Percentiles rank a stretch among this genome's conserved stretches.
Evolutionary conservation across 1,140 invertebrate species (phyloP).

Genomic region (Prorops nasuta): DNA sequence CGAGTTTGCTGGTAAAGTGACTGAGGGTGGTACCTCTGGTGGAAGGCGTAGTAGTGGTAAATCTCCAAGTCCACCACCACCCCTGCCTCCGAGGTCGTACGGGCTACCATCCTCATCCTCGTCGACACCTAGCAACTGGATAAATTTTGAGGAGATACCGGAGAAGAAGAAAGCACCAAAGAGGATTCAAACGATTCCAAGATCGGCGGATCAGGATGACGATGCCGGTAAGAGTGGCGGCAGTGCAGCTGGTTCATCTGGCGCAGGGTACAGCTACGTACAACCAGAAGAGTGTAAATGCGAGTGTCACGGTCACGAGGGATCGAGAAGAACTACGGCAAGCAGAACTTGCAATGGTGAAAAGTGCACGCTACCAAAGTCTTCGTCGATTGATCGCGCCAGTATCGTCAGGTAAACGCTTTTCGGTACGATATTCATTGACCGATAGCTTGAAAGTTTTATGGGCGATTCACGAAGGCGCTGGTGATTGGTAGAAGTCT

Average conservation of each 20-base stretch:
- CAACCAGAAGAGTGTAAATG: slow-evolving; percentile 81
- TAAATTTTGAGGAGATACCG: slow-evolving; percentile 82
- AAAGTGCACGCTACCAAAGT: slow-evolving; percentile 20
- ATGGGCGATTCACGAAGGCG: slow-evolving; percentile 19
- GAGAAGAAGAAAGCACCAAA: slow-evolving; percentile 75
- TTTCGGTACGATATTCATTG: slow-evolving; percentile 18
- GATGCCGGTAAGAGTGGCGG: slow-evolving; percentile 12
- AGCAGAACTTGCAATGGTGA: slow-evolving; percentile 24
- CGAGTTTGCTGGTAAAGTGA: slow-evolving; percentile 47
- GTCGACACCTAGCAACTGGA: slow-evolving; percentile 65
- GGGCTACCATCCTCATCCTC: slow-evolving; percentile 12
- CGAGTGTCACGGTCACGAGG: slow-evolving; percentile 80
- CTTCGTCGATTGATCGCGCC: slow-evolving; percentile 29
- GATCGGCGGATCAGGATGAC: slow-evolving; percentile 44
- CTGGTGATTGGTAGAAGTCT: slow-evolving; percentile 52
- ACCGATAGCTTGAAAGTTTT: too few relatives aligned
- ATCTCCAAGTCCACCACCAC: slow-evolving; percentile 52
- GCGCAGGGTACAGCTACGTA: slow-evolving; percentile 66
- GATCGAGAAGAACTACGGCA: slow-evolving; percentile 41
- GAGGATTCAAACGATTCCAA: slow-evolving; percentile 75
- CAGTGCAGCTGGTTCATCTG: too few relatives aligned
- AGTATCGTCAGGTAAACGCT: slow-evolving; percentile 50
- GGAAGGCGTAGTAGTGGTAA: slow-evolving; percentile 18
- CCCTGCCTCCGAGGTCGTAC: slow-evolving; percentile 56
- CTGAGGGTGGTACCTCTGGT: slow-evolving; percentile 23